Evolutionary conservation across 1,140 invertebrate genomes (phyloP).

Genomic region (Stratiolaelaps scimitus): DNA sequence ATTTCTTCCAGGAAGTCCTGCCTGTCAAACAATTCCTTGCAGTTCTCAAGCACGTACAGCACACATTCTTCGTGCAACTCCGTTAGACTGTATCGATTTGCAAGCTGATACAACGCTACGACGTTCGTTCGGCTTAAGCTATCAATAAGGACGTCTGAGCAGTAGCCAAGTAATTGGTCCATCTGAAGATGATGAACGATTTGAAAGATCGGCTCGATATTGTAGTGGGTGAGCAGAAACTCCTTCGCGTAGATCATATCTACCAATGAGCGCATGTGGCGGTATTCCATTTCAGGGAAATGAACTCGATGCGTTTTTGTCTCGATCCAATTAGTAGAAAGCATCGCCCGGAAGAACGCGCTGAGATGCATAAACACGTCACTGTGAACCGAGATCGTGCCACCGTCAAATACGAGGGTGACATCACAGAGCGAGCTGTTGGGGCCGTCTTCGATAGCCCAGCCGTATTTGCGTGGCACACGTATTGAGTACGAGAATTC

Average conservation of each 20-base stretch:
- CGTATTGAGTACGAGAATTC: slow-evolving; percentile 9
- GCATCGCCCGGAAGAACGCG: slow-evolving; percentile 9
- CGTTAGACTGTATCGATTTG: background rate
- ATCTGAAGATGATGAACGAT: slow-evolving; percentile 18
- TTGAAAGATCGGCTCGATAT: slow-evolving; percentile 23
- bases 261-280: background rate
- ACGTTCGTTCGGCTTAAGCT: slow-evolving; percentile 10
- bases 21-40: slow-evolving; percentile 10
- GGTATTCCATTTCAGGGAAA: slow-evolving; percentile 8
- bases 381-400: background rate
- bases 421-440: slow-evolving; percentile 23
- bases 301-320: slow-evolving; percentile 5
- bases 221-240: slow-evolving; percentile 1
- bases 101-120: background rate
- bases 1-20: background rate
- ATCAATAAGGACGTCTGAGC: slow-evolving; percentile 10
- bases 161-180: slow-evolving; percentile 19
- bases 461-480: slow-evolving; percentile 16
- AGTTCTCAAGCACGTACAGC: slow-evolving; percentile 26
- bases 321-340: slow-evolving; percentile 20
- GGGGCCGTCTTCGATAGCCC: slow-evolving; percentile 16
- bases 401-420: slow-evolving; percentile 3
- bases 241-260: slow-evolving; percentile 22
- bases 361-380: slow-evolving; percentile 20
- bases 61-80: slow-evolving; percentile 18